Percentiles rank a stretch among this genome's conserved stretches.
Evolutionary conservation across 2,888 invertebrate species (phyloP).

Genomic region (Piscicola geometra): DNA sequence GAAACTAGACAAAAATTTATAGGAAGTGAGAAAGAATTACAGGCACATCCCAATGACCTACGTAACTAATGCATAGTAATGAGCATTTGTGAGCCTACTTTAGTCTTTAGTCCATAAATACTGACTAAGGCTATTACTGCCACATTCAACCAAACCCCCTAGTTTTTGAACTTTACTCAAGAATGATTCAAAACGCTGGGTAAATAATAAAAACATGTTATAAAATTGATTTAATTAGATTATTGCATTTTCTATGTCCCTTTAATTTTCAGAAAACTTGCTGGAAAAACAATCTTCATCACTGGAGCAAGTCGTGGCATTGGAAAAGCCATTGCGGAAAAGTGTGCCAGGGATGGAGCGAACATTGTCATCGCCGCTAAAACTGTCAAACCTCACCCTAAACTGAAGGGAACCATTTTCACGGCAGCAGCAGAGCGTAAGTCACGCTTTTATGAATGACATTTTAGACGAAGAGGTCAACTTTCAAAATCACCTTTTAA

Average conservation of each 20-base stretch:
- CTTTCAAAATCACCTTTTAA: background rate
- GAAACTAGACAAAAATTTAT: too few species aligned
- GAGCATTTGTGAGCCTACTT: too few species aligned
- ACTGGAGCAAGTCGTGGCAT: slow-evolving; percentile 95
- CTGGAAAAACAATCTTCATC: slow-evolving; percentile 82
- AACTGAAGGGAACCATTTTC: slow-evolving; percentile 85
- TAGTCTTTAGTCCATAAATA: too few species aligned
- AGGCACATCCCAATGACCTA: too few species aligned
- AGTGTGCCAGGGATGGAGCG: slow-evolving; percentile 77
- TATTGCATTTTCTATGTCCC: background rate
- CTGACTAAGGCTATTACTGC: too few species aligned
- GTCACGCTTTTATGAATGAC: background rate
- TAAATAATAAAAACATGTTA: background rate
- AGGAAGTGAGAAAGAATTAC: too few species aligned
- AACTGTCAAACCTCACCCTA: slow-evolving; percentile 82
- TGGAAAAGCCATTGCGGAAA: slow-evolving; percentile 87
- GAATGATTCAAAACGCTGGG: slow-evolving; percentile 10
- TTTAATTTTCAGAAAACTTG: slow-evolving; percentile 33
- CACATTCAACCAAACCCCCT: too few species aligned
- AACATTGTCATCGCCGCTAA: slow-evolving; percentile 87
- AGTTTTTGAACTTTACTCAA: background rate
- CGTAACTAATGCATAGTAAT: too few species aligned
- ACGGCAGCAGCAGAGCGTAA: slow-evolving; percentile 81
- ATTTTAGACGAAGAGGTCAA: background rate
- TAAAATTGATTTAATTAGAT: background rate